Percentiles rank a stretch among this genome's conserved stretches.
Conservation (phyloP, 2,888 invertebrate genomes). For the Agrotis exclamationis region DNA sequence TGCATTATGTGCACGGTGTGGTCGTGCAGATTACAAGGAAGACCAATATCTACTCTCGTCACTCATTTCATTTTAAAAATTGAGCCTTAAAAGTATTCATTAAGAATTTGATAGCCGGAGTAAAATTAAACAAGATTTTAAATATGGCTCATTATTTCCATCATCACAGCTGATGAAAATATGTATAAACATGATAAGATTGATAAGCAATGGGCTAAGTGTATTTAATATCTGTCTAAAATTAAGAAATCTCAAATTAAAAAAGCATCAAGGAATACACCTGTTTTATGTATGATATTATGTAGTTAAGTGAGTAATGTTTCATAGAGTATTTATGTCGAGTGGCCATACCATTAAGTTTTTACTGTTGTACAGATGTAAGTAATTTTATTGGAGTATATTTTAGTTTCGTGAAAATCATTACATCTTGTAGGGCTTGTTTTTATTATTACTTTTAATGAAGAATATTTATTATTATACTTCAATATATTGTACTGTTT, state of each 20-base stretch:
- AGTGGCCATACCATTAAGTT: conserved; percentile 66
- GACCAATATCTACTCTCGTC: conserved; percentile 14
- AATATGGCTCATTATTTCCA: conserved; percentile 18
- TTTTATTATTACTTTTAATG: conserved; percentile 21
- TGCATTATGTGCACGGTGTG: background rate
- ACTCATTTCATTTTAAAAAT: conserved; percentile 3
- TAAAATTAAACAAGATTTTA: conserved; percentile 14
- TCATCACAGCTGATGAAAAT: background rate
- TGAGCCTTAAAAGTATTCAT: background rate
- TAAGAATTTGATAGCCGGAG: background rate
- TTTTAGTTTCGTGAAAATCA: conserved; percentile 35
- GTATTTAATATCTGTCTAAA: background rate
- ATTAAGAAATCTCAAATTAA: conserved; percentile 18
- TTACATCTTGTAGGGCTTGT: conserved; percentile 8
- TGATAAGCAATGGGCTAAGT: background rate
- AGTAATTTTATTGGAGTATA: conserved; percentile 49
- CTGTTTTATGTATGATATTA: conserved; percentile 33
- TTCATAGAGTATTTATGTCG: conserved; percentile 53
- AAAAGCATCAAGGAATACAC: conserved; percentile 9
- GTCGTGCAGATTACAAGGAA: conserved; percentile 4
- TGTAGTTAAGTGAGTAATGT: conserved; percentile 16
- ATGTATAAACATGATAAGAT: too few relatives aligned
- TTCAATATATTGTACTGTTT: too few relatives aligned
- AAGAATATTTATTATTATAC: conserved; percentile 17
- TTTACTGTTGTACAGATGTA: conserved; percentile 65